Conservation (phyloP, 2,797 vertebrate species). For the Lepus oiostolus region DNA sequence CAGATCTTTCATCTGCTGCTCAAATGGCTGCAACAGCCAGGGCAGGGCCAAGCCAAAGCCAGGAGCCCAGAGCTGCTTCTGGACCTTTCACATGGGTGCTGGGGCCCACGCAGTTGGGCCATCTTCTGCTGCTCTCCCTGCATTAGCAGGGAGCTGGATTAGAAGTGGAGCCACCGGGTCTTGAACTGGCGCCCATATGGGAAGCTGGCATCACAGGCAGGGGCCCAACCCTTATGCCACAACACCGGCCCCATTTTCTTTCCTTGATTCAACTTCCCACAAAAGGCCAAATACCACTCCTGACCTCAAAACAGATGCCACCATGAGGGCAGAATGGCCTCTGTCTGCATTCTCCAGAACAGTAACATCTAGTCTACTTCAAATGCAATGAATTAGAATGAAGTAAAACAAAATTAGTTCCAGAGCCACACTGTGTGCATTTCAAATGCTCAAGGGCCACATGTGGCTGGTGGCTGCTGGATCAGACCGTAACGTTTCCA, state of each 20-base stretch:
- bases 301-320: not conserved
- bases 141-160: too few relatives aligned
- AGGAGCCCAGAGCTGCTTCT: too few relatives aligned
- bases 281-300: not conserved
- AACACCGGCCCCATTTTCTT: not conserved
- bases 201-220: too few relatives aligned
- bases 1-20: too few relatives aligned
- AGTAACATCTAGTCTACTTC: not conserved
- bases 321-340: not conserved
- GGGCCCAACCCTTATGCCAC: too few relatives aligned
- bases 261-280: not conserved
- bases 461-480: not conserved
- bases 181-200: too few relatives aligned
- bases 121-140: too few relatives aligned
- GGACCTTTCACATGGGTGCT: too few relatives aligned
- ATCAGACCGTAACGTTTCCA: not conserved
- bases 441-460: not conserved
- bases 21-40: too few relatives aligned
- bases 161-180: too few relatives aligned
- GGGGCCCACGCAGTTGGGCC: too few relatives aligned
- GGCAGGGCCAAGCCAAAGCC: too few relatives aligned
- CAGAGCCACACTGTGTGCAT: not conserved
- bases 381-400: not conserved
- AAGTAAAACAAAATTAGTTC: not conserved
- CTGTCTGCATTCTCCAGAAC: not conserved